These are phyloP conservation scores for Rallus crepitans DNA, from an alignment of 2,797 vertebrate species.

Conservation along the genomic window DNA sequence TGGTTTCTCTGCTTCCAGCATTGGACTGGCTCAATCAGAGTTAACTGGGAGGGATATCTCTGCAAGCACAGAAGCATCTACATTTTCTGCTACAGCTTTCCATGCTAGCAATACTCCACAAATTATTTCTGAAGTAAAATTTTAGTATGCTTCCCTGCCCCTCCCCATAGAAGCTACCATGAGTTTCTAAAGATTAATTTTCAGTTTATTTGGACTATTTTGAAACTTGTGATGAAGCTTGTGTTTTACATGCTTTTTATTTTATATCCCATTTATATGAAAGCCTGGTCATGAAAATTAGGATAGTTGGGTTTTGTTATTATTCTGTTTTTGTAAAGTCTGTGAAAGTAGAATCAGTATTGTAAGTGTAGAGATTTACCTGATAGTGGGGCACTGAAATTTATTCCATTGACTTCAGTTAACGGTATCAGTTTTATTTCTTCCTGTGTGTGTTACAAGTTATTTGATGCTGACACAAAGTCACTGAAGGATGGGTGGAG, in stretches of 20 bases:
- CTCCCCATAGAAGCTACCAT: background rate
- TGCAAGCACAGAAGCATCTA: background rate
- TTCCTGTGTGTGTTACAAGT: background rate
- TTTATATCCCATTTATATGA: background rate
- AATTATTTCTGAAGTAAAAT: slow-evolving; percentile 11
- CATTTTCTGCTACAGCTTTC: background rate
- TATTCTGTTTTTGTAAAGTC: background rate
- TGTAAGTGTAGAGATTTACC: background rate
- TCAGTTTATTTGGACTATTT: background rate
- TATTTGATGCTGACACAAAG: background rate
- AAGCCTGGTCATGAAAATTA: background rate
- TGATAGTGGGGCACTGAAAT: background rate
- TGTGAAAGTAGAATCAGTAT: background rate
- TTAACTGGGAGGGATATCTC: background rate
- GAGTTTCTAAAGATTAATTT: background rate
- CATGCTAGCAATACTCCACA: background rate
- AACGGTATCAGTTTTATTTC: background rate
- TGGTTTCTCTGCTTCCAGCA: background rate
- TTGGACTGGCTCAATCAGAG: background rate
- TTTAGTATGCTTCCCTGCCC: background rate
- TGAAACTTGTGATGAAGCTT: background rate
- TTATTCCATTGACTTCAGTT: background rate
- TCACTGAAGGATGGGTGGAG: background rate
- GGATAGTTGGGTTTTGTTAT: background rate
- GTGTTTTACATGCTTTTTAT: background rate